Percentiles rank a stretch among this genome's conserved stretches.
Evolutionary conservation across 2,113 vertebrate species (phyloP).

Genomic region (Protobothrops mucrosquamatus): DNA sequence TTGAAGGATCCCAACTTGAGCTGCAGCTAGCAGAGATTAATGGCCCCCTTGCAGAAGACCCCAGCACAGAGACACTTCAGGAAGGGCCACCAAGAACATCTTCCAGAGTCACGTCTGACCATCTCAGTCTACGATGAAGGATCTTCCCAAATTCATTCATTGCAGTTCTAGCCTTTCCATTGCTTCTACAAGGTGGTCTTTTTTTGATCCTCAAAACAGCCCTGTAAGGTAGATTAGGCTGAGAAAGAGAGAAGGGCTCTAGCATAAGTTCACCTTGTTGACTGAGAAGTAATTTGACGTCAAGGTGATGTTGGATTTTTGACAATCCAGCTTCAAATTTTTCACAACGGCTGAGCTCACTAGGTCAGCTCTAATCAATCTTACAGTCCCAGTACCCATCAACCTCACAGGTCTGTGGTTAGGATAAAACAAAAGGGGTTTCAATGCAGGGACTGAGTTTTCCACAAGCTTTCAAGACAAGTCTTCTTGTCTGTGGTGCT

Average conservation of each 20-base stretch:
- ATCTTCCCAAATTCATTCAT: neutral
- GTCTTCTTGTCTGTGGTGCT: neutral
- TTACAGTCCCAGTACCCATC: neutral
- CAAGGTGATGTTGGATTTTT: neutral
- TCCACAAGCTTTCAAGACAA: neutral
- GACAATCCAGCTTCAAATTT: neutral
- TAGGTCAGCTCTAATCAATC: neutral
- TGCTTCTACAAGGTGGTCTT: neutral
- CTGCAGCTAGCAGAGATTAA: neutral
- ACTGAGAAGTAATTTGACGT: neutral
- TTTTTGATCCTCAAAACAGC: neutral
- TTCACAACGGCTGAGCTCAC: neutral
- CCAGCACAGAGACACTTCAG: neutral
- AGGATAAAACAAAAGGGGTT: neutral
- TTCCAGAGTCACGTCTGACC: neutral
- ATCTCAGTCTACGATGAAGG: neutral
- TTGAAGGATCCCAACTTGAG: neutral
- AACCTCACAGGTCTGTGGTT: neutral
- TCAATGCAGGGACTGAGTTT: neutral
- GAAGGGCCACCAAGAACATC: neutral
- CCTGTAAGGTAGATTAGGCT: neutral
- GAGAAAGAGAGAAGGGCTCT: neutral
- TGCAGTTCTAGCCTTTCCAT: neutral
- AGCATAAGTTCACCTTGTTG: neutral
- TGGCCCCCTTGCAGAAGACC: neutral